phyloP scores from a whole-genome alignment of 2,888 invertebrate genomes.

The Epinotia ramella region DNA sequence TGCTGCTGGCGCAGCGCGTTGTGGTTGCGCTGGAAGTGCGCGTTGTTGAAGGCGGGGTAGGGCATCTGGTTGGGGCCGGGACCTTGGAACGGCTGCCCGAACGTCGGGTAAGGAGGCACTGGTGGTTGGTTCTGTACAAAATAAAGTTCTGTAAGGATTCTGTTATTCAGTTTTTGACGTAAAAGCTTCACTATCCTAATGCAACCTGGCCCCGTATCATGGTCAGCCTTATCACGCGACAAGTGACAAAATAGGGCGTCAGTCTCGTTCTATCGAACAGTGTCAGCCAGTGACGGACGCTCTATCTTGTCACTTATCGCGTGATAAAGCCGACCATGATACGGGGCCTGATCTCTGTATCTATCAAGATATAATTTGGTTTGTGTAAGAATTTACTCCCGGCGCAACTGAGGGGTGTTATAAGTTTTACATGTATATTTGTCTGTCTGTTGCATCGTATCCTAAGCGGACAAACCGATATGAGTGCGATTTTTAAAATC shows the following conservation, averaged over 20 bases:
- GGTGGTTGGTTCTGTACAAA: slow-evolving; percentile 59
- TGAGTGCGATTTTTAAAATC: no score
- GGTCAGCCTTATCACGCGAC: no score
- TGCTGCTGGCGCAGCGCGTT: slow-evolving; percentile 3
- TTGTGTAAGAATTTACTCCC: neutral
- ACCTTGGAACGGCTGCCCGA: slow-evolving; percentile 62
- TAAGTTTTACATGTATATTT: no score
- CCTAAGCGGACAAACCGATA: no score
- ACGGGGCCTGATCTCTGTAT: neutral
- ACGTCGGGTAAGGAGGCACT: slow-evolving; percentile 66
- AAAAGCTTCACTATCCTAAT: neutral
- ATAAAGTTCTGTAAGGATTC: neutral
- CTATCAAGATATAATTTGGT: neutral
- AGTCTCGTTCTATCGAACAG: no score
- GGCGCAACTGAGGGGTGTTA: no score
- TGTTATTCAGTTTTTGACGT: neutral
- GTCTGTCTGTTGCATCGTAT: no score
- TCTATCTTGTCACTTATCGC: no score
- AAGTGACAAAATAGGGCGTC: no score
- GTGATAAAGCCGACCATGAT: no score
- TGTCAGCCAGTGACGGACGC: no score
- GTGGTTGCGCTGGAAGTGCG: slow-evolving; percentile 55
- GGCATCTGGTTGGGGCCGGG: slow-evolving; percentile 64
- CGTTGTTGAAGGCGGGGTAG: slow-evolving; percentile 66
- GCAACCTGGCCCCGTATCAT: no score